Conservation (phyloP, 2,797 vertebrate genomes). For the Meriones psammophilus region DNA sequence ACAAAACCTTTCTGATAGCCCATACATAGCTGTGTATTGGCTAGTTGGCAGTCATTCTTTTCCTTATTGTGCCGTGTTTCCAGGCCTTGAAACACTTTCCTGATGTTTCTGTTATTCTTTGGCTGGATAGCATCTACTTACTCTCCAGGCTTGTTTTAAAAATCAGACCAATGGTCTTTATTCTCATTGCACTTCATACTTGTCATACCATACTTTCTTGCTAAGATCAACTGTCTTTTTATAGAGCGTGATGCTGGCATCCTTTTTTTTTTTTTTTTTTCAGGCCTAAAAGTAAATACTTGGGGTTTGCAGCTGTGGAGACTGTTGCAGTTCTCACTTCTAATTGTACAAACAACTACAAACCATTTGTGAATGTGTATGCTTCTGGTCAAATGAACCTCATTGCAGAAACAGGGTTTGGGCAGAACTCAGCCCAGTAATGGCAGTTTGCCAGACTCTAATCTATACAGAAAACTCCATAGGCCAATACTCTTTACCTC, state of each 20-base stretch:
- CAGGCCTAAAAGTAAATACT: constrained; percentile 9
- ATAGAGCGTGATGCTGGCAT: not conserved
- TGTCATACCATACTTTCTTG: not conserved
- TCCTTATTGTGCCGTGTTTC: not conserved
- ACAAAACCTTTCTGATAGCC: not conserved
- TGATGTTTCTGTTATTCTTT: not conserved
- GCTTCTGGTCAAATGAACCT: constrained; percentile 19
- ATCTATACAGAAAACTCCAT: not conserved
- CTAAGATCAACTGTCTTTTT: not conserved
- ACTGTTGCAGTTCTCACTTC: not conserved
- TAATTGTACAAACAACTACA: not conserved
- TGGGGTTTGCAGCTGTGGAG: not conserved
- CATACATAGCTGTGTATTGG: not conserved
- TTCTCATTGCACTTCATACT: not conserved
- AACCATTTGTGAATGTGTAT: not conserved
- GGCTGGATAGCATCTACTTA: not conserved
- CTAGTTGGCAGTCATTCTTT: not conserved
- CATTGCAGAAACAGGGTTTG: not conserved
- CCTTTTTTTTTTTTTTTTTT: not conserved
- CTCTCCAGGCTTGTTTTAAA: not conserved
- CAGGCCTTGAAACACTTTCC: not conserved
- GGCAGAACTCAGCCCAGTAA: not conserved
- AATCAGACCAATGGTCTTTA: not conserved
- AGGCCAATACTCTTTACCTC: not conserved
- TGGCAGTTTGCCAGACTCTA: not conserved